Conservation (phyloP, 2,888 invertebrate genomes). For the Acrobasis repandana region DNA sequence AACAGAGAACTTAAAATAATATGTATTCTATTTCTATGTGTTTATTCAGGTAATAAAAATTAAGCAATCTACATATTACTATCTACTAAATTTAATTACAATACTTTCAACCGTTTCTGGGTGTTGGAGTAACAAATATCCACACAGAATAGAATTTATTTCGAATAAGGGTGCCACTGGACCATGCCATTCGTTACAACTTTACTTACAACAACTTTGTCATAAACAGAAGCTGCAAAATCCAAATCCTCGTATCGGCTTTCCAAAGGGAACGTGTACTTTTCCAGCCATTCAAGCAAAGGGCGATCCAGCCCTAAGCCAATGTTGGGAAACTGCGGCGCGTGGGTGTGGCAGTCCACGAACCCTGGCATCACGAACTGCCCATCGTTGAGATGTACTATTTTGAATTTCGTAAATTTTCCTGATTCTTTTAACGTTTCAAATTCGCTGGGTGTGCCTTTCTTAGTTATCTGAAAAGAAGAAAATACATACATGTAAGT, state of each 20-base stretch:
- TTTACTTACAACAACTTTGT: constrained; percentile 89
- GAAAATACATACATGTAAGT: no score
- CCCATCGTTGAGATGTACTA: constrained; percentile 47
- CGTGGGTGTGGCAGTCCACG: constrained; percentile 95
- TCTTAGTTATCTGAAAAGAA: constrained; percentile 55
- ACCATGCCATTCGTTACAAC: no score
- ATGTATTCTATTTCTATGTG: no score
- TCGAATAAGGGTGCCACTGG: no score
- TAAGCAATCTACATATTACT: no score
- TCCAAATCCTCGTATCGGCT: constrained; percentile 85
- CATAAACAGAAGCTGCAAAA: constrained; percentile 88
- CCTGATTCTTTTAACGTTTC: constrained; percentile 37
- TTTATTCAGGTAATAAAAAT: no score
- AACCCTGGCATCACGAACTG: constrained; percentile 94
- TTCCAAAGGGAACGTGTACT: constrained; percentile 94
- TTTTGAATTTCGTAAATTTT: constrained; percentile 42
- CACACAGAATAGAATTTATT: no score
- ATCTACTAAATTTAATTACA: no score
- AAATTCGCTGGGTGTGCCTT: constrained; percentile 50
- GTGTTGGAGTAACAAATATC: no score
- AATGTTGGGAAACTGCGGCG: constrained; percentile 93
- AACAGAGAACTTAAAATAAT: no score
- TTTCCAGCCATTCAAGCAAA: constrained; percentile 92
- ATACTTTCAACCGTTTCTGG: no score
- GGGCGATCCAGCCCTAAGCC: constrained; percentile 92